Evolutionary conservation across 2,113 vertebrate species (phyloP).

Genomic region (Zosterops lateralis): DNA sequence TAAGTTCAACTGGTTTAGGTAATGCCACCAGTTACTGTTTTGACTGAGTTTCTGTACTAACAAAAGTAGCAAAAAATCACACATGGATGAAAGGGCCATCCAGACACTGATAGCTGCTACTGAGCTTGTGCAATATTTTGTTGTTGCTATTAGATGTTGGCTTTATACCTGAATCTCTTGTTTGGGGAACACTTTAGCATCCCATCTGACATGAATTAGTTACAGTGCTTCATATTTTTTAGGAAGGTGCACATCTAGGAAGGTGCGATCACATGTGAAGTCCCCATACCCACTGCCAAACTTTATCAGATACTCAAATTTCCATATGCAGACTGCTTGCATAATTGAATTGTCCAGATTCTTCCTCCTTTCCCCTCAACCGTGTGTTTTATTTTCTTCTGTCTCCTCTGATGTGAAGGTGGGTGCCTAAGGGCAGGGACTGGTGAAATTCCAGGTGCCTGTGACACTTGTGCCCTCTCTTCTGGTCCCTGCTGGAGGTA

Average conservation of each 20-base stretch:
- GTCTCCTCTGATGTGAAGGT: not conserved
- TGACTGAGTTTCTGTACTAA: not conserved
- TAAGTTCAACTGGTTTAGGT: not conserved
- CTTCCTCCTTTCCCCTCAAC: not conserved
- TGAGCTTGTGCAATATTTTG: not conserved
- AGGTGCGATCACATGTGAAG: not conserved
- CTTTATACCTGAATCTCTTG: not conserved
- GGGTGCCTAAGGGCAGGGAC: not conserved
- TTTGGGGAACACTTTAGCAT: not conserved
- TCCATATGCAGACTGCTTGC: not conserved
- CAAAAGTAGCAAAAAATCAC: not conserved
- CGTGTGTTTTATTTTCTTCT: rapidly evolving
- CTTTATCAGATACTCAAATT: not conserved
- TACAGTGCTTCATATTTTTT: not conserved
- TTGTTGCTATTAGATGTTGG: not conserved
- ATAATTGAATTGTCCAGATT: not conserved
- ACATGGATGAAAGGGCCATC: not conserved
- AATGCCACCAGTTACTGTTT: not conserved
- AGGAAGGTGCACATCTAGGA: not conserved
- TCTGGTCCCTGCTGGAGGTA: not conserved
- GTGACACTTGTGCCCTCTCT: not conserved
- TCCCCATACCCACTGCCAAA: not conserved
- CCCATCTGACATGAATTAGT: not conserved
- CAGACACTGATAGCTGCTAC: not conserved
- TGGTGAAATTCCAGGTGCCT: not conserved